phyloP scores from a whole-genome alignment of 2,113 vertebrate species.

The Grantiella picta region DNA sequence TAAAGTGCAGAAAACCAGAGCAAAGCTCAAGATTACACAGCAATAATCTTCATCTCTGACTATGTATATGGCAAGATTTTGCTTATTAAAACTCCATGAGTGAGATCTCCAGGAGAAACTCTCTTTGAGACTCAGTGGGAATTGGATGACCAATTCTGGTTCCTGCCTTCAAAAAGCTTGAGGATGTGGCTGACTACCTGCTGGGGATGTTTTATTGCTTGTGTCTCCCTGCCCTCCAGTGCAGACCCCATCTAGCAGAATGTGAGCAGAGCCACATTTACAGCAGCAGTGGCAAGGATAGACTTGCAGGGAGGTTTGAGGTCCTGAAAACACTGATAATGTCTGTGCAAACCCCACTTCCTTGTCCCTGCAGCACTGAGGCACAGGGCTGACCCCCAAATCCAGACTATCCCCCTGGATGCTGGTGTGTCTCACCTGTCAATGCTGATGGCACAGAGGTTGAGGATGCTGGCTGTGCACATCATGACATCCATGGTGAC shows the following conservation, averaged over 20 bases:
- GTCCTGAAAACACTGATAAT: fast-evolving
- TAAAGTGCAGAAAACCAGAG: not conserved
- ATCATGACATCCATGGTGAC: conserved; percentile 97
- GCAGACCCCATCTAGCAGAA: not conserved
- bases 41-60: not conserved
- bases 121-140: not conserved
- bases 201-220: not conserved
- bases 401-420: not conserved
- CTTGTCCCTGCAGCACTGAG: not conserved
- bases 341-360: not conserved
- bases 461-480: conserved; percentile 97
- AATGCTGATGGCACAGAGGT: conserved; percentile 96
- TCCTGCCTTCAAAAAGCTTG: not conserved
- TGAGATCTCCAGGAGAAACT: not conserved
- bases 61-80: not conserved
- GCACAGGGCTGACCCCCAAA: not conserved
- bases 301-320: not conserved
- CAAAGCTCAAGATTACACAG: not conserved
- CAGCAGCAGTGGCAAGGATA: not conserved
- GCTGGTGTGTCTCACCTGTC: conserved; percentile 83
- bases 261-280: not conserved
- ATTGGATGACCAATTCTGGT: not conserved
- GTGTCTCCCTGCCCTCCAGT: not conserved
- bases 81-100: not conserved
- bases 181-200: not conserved